These are phyloP conservation scores for Sturnira hondurensis DNA, from an alignment of 2,113 vertebrate genomes.

Conservation along the genomic window DNA sequence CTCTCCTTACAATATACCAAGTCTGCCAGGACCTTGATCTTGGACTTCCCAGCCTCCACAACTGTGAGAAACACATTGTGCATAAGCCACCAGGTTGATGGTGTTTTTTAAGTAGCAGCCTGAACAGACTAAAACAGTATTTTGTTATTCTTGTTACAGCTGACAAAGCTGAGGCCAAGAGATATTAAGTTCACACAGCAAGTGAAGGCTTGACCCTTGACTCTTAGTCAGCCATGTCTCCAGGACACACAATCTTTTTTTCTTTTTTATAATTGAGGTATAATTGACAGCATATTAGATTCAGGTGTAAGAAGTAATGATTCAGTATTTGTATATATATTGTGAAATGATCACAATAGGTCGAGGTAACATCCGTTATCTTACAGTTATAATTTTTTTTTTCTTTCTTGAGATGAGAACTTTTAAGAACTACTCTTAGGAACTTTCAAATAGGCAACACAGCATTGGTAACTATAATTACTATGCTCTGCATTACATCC, in stretches of 20 bases:
- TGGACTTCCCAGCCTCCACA: neutral
- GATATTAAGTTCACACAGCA: neutral
- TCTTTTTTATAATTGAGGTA: neutral
- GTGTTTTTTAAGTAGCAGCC: neutral
- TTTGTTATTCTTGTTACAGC: neutral
- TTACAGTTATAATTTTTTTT: neutral
- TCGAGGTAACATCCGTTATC: neutral
- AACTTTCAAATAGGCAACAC: neutral
- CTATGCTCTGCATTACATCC: neutral
- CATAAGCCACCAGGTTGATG: neutral
- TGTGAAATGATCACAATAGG: neutral
- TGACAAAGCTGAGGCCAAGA: neutral
- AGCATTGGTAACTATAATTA: neutral
- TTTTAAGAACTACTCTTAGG: neutral
- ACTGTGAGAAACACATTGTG: neutral
- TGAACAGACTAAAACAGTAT: neutral
- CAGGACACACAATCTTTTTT: neutral
- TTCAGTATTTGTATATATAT: neutral
- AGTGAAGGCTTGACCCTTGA: neutral
- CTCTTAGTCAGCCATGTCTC: neutral
- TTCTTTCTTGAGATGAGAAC: neutral
- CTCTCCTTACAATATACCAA: rapidly evolving
- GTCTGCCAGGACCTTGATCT: neutral
- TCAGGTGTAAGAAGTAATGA: neutral
- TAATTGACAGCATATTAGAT: neutral